Conservation (phyloP, 92 coral and sea anemone genomes). For the Epizoanthus rinbou region DNA sequence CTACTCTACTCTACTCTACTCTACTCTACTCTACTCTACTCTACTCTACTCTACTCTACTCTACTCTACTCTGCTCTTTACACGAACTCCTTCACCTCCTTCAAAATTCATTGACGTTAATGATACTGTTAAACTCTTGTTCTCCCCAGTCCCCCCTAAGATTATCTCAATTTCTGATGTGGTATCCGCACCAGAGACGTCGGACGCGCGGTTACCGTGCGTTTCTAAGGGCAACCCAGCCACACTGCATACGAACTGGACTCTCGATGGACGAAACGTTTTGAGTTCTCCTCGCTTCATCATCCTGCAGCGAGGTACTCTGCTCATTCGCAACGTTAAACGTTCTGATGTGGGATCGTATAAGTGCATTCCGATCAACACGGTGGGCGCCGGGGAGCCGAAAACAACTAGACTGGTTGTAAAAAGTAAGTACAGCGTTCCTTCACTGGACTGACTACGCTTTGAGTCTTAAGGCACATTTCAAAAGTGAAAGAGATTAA, state of each 20-base stretch:
- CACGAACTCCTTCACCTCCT: no score
- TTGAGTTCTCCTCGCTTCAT: conserved; percentile 55
- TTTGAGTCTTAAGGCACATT: no score
- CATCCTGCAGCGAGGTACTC: conserved; percentile 81
- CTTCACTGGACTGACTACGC: no score
- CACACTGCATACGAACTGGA: conserved; percentile 80
- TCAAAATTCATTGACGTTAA: no score
- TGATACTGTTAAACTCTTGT: neutral
- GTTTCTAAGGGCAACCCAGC: conserved; percentile 87
- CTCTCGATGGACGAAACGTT: conserved; percentile 62
- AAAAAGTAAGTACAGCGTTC: conserved; percentile 56
- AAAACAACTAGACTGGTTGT: conserved; percentile 70
- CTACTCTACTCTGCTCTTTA: neutral
- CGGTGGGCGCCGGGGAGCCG: conserved; percentile 75
- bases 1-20: conserved; percentile 11
- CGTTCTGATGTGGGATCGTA: conserved; percentile 84
- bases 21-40: conserved; percentile 4
- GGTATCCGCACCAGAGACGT: conserved; percentile 68
- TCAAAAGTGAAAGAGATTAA: no score
- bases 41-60: neutral
- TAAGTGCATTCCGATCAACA: conserved; percentile 85
- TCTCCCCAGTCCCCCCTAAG: conserved; percentile 69
- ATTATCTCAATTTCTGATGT: conserved; percentile 57
- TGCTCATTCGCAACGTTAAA: conserved; percentile 75
- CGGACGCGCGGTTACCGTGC: conserved; percentile 89